A percentile compares a stretch with the other conserved stretches of the same genome.
These are phyloP conservation scores for Pyrgus malvae DNA, from an alignment of 2,888 invertebrate genomes.

Conservation along the genomic window DNA sequence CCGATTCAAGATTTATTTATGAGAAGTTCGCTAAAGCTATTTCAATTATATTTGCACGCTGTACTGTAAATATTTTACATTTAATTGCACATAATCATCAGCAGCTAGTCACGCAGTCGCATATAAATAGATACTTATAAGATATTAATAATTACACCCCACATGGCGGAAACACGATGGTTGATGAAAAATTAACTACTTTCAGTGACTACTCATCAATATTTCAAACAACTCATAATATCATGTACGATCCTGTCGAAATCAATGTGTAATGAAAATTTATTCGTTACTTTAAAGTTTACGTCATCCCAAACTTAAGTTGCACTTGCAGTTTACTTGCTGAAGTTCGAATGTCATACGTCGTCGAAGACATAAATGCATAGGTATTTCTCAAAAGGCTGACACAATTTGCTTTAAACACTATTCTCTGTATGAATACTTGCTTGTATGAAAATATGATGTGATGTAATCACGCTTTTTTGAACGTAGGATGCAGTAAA, in stretches of 20 bases:
- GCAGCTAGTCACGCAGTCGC: conserved; percentile 7
- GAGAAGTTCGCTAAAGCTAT: too few relatives aligned
- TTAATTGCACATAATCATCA: conserved; percentile 16
- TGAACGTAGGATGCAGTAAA: conserved; percentile 11
- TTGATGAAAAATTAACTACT: conserved; percentile 16
- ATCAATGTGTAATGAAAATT: too few relatives aligned
- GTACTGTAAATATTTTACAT: conserved; percentile 2
- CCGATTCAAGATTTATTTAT: too few relatives aligned
- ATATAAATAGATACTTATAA: conserved; percentile 31
- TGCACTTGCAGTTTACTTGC: too few relatives aligned
- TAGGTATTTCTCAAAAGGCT: conserved; percentile 1
- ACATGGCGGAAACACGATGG: conserved; percentile 14
- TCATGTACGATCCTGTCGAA: too few relatives aligned
- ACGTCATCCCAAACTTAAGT: too few relatives aligned
- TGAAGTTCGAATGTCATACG: too few relatives aligned
- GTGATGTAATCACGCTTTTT: neutral
- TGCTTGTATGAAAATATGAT: neutral
- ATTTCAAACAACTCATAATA: too few relatives aligned
- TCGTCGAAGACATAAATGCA: too few relatives aligned
- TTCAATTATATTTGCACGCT: neutral
- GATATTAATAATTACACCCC: conserved; percentile 24
- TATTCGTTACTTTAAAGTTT: too few relatives aligned
- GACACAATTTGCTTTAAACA: neutral
- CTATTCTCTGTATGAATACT: neutral
- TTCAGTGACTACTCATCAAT: neutral